These are phyloP conservation scores for Epinotia nisella DNA, from an alignment of 2,888 invertebrate genomes.

Conservation along the genomic window DNA sequence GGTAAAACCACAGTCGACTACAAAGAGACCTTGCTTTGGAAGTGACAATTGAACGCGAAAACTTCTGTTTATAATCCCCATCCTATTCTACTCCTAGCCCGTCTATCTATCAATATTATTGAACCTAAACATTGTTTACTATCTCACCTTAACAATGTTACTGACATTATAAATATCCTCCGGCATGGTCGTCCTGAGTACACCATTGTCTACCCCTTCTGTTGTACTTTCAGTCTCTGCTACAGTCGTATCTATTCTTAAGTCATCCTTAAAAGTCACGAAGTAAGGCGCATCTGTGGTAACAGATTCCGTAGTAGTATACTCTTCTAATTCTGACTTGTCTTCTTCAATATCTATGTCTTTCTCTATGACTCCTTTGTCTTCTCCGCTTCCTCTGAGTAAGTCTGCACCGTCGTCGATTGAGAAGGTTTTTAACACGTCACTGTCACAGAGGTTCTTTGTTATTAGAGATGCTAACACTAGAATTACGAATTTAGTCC, in stretches of 20 bases:
- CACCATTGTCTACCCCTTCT: constrained; percentile 57
- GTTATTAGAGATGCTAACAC: constrained; percentile 45
- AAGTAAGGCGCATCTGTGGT: constrained; percentile 44
- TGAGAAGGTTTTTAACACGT: constrained; percentile 32
- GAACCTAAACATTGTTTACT: constrained; percentile 45
- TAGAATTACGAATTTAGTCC: constrained; percentile 47
- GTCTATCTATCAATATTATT: constrained; percentile 35
- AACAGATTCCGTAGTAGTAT: constrained; percentile 32
- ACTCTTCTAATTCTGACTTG: constrained; percentile 26
- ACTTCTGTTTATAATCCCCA: too few species aligned
- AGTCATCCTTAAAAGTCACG: constrained; percentile 13
- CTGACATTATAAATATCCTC: constrained; percentile 53
- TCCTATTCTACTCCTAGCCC: not conserved
- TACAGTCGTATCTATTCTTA: constrained; percentile 18
- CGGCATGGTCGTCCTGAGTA: constrained; percentile 51
- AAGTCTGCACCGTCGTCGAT: constrained; percentile 26
- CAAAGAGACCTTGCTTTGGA: too few species aligned
- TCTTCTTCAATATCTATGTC: constrained; percentile 28
- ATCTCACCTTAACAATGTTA: constrained; percentile 48
- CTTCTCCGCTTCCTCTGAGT: constrained; percentile 39
- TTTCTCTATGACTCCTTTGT: constrained; percentile 24
- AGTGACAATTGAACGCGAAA: too few species aligned
- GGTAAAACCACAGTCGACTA: too few species aligned
- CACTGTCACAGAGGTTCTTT: constrained; percentile 39
- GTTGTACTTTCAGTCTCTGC: constrained; percentile 41